Percentiles rank a stretch among this genome's conserved stretches.
These are phyloP conservation scores for Cryptoprocta ferox DNA, from an alignment of 2,797 vertebrate species.

Conservation along the genomic window DNA sequence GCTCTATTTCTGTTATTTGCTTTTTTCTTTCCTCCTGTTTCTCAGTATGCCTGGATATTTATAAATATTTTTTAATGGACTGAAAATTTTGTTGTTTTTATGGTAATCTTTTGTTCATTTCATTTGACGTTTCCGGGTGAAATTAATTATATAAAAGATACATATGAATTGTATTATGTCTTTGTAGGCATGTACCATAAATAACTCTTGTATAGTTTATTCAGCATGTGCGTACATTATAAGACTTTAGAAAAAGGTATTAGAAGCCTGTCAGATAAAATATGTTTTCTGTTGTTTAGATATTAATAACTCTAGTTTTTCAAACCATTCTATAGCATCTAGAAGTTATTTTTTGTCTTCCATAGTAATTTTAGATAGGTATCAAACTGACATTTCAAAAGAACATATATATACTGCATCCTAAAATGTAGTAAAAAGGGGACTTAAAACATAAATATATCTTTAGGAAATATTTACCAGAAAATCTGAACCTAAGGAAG, in stretches of 20 bases:
- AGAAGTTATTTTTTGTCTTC: conserved; percentile 37
- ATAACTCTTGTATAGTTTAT: background rate
- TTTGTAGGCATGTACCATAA: background rate
- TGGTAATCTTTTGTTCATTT: background rate
- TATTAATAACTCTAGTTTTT: background rate
- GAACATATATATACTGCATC: background rate
- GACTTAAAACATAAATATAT: background rate
- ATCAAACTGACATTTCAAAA: background rate
- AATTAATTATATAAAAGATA: background rate
- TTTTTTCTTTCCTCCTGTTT: background rate
- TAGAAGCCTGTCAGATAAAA: background rate
- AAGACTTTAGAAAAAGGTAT: background rate
- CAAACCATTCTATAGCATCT: background rate
- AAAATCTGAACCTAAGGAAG: background rate
- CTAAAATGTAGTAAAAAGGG: background rate
- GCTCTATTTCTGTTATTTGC: background rate
- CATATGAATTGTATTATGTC: background rate
- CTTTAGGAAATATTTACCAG: background rate
- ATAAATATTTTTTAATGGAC: background rate
- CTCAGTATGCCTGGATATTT: background rate
- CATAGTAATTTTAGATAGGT: conserved; percentile 56
- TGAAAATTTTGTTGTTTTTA: conserved; percentile 7
- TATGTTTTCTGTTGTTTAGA: background rate
- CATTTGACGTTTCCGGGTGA: background rate
- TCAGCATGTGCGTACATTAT: background rate